phyloP scores from a whole-genome alignment of 2,113 vertebrate genomes.

The Rhineura floridana region DNA sequence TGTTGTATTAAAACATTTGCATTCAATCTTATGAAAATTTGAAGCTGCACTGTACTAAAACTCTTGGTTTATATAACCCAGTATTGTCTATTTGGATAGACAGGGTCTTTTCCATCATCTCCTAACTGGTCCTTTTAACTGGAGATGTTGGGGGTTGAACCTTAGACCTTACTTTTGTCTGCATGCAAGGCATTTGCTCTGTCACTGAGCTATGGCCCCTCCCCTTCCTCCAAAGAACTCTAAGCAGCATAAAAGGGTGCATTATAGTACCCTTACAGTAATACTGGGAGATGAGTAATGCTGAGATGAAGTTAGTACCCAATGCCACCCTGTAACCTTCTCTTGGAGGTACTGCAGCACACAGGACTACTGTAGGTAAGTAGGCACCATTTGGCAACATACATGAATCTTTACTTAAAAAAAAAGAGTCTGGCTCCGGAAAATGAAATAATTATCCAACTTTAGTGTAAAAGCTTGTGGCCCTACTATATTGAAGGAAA shows the following conservation, averaged over 20 bases:
- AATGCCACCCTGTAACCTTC: not conserved
- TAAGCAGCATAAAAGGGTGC: not conserved
- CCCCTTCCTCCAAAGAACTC: not conserved
- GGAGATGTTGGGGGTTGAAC: not conserved
- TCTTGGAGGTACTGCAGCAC: not conserved
- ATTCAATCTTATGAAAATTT: not conserved
- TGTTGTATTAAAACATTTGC: slow-evolving; percentile 8
- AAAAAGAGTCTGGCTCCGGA: not conserved
- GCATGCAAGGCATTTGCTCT: not conserved
- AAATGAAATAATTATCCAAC: not conserved
- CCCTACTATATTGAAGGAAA: not conserved
- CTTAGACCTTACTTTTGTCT: not conserved
- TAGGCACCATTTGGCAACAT: not conserved
- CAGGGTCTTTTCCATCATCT: too few relatives aligned
- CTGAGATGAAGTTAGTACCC: not conserved
- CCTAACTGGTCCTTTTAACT: too few relatives aligned
- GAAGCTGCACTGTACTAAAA: not conserved
- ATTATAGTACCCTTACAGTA: not conserved
- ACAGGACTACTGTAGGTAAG: not conserved
- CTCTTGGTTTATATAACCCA: not conserved
- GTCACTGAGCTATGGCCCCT: not conserved
- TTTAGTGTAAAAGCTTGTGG: not conserved
- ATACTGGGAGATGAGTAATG: not conserved
- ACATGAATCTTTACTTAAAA: not conserved
- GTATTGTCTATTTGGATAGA: not conserved